phyloP scores from a whole-genome alignment of 2,888 invertebrate genomes.

The Aphodius granarius region DNA sequence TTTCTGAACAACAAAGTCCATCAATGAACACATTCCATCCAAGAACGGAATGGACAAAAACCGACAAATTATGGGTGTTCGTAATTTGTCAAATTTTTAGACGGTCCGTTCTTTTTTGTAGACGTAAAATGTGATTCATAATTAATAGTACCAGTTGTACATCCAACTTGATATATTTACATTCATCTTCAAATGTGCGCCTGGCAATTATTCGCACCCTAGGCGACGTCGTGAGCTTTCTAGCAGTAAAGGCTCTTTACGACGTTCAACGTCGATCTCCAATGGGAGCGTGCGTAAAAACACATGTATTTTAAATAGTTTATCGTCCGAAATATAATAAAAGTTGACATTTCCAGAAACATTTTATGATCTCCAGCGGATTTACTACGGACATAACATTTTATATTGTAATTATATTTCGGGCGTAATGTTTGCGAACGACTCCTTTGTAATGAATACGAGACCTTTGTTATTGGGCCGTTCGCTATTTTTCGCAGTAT shows the following conservation, averaged over 20 bases:
- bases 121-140: background rate
- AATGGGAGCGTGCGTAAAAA: slow-evolving; percentile 22
- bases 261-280: slow-evolving; percentile 14
- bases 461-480: background rate
- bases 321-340: slow-evolving; percentile 20
- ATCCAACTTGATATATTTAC: background rate
- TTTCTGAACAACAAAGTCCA: no score
- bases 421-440: slow-evolving; percentile 4
- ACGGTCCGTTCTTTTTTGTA: no score
- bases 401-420: slow-evolving; percentile 20
- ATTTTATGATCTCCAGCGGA: slow-evolving; percentile 21
- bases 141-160: background rate
- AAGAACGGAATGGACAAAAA: no score
- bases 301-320: slow-evolving; percentile 22
- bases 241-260: slow-evolving; percentile 13
- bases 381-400: slow-evolving; percentile 21
- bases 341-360: slow-evolving; percentile 23
- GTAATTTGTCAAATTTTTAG: no score
- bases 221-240: background rate
- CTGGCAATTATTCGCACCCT: background rate
- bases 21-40: no score
- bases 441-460: slow-evolving; percentile 15
- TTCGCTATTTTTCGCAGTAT: background rate
- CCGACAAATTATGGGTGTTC: no score
- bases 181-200: background rate